Base-by-base conservation (phyloP, 2,888 invertebrate genomes). In the Cynaeus angustus region DNA sequence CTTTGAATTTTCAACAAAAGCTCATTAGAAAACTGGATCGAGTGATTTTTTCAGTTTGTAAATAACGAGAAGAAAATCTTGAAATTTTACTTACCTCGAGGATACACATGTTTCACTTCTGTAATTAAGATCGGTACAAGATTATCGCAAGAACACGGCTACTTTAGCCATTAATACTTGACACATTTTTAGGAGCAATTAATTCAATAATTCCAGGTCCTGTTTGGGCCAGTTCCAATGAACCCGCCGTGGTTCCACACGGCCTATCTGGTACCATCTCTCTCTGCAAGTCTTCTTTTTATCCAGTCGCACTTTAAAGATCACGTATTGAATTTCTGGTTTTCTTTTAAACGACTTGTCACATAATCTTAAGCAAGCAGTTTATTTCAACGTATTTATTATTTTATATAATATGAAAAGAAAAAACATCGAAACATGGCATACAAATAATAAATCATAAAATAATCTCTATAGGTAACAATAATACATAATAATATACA, bases 351-450 rank as follows among this genome's bases (percentile, higher is more conserved):
- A 68, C 68, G 56, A 65, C 50, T 56, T 66, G 71, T 71, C 71
- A 66, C 70, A 68, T 38, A 59, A 70, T 41, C 66, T 71, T 56
- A 71, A 69, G 48, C 66, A 66, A 71, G 58, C 66, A 48, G 68
- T 72, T 74, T 71, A 72, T 73, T 77, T 72, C 72, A 77, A 77
- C 77, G 75, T 71, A 74, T 76, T 77, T 75, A 75, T 76, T 62
- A 59, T 58, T 58, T 28, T 14, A 58, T 56, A 50, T 48, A 61
- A 45, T 56, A 74, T 72, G 75, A 73, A 77, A 21, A 21, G n/a
- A 66, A 53, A 48, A 41, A 66, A 76, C 71, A 76, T 73, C 66
- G 73, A 76, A 77, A 77, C 75, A 77, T 77, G 71, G 73, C 74
- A 68, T 77, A 77, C 72, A 68, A 71, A 76, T 70, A 41, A 71